A percentile compares a stretch with the other conserved stretches of the same genome.
Evolutionary conservation across 2,888 invertebrate species (phyloP).

Genomic region (Morinoia aosen): DNA sequence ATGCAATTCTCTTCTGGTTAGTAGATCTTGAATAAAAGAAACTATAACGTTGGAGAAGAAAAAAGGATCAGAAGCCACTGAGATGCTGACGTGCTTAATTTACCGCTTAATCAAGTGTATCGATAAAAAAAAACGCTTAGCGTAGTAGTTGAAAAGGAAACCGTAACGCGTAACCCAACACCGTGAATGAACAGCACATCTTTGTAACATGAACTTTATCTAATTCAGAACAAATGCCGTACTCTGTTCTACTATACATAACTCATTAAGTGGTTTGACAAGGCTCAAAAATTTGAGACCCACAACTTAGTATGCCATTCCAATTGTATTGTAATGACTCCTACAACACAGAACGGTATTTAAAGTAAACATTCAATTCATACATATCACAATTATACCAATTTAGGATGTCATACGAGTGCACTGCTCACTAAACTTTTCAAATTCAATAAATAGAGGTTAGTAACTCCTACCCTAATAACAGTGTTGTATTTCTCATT

Average conservation of each 20-base stretch:
- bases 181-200: neutral
- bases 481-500: no score
- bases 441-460: neutral
- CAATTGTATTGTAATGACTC: neutral
- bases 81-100: neutral
- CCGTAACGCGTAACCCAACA: neutral
- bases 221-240: neutral
- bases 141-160: neutral
- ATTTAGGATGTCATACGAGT: neutral
- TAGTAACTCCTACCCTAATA: no score
- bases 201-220: neutral
- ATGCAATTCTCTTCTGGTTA: neutral
- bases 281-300: neutral
- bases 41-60: neutral
- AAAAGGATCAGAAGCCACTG: neutral
- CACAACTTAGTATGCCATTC: neutral
- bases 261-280: neutral
- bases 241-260: neutral
- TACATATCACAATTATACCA: neutral
- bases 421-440: neutral
- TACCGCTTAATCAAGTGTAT: neutral
- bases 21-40: neutral
- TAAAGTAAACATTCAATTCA: neutral
- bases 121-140: neutral
- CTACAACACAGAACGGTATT: neutral